Percentiles rank a stretch among this genome's conserved stretches.
Evolutionary conservation across 2,888 invertebrate genomes (phyloP).

Genomic region (Arctia plantaginis): DNA sequence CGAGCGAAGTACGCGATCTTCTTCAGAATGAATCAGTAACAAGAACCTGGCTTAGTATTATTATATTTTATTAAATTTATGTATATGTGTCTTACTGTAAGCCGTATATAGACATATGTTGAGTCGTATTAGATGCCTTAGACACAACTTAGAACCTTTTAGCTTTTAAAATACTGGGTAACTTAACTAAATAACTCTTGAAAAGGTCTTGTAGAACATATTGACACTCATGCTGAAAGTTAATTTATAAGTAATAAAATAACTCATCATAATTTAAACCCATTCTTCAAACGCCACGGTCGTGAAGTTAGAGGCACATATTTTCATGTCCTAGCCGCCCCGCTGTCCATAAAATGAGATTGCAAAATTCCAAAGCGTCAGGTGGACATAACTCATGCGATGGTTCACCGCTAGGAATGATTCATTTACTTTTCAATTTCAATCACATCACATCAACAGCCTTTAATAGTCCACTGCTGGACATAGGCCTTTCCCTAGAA

Average conservation of each 20-base stretch:
- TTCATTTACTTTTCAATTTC: constrained; percentile 45
- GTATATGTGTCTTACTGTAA: too few species aligned
- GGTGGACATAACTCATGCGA: constrained; percentile 46
- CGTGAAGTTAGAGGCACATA: constrained; percentile 30
- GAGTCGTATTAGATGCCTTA: too few species aligned
- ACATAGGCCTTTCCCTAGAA: too few species aligned
- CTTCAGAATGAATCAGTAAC: too few species aligned
- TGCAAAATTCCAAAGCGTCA: constrained; percentile 51
- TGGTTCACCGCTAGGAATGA: constrained; percentile 31
- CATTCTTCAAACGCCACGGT: constrained; percentile 5
- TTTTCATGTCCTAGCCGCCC: constrained; percentile 33
- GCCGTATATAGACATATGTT: too few species aligned
- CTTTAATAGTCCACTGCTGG: too few species aligned
- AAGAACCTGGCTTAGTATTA: too few species aligned
- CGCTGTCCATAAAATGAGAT: constrained; percentile 48
- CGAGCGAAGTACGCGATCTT: too few species aligned
- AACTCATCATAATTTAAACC: constrained; percentile 1
- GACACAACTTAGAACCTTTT: too few species aligned
- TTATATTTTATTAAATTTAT: too few species aligned
- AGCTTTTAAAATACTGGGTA: background rate
- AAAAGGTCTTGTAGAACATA: background rate
- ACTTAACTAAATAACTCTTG: background rate
- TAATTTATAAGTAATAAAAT: background rate
- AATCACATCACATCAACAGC: too few species aligned
- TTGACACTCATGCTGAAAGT: background rate